Percentiles rank a stretch among this genome's conserved stretches.
phyloP scores from a whole-genome alignment of 2,113 vertebrate genomes.

The Mus spicilegus region DNA sequence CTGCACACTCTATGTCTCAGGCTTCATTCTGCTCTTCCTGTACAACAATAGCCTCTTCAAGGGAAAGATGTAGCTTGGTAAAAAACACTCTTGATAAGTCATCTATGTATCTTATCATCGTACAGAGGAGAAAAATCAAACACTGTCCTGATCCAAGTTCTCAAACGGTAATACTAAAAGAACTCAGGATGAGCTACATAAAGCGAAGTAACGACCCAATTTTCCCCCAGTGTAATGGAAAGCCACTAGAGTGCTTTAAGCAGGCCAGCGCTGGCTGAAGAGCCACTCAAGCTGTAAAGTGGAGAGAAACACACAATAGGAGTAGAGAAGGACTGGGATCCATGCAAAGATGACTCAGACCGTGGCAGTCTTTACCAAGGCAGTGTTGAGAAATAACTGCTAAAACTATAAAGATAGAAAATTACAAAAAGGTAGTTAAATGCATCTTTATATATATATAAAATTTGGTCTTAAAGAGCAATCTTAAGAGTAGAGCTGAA shows the following conservation, averaged over 20 bases:
- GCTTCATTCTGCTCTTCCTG: not conserved
- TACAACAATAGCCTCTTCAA: not conserved
- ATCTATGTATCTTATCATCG: not conserved
- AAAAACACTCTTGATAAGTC: conserved; percentile 1
- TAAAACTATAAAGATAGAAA: not conserved
- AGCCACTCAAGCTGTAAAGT: not conserved
- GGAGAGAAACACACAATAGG: not conserved
- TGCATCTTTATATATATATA: not conserved
- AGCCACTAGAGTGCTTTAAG: not conserved
- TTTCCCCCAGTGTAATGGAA: not conserved
- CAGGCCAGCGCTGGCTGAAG: not conserved
- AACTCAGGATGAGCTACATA: not conserved
- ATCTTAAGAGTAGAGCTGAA: not conserved
- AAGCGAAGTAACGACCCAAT: not conserved
- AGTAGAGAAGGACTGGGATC: not conserved
- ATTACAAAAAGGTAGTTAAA: conserved; percentile 28
- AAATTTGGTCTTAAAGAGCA: not conserved
- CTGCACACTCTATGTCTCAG: not conserved
- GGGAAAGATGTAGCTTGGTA: not conserved
- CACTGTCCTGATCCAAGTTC: not conserved
- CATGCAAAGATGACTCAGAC: not conserved
- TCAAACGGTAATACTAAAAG: not conserved
- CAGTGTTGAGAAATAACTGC: not conserved
- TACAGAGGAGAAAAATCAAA: not conserved
- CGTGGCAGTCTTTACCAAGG: not conserved